Evolutionary conservation across 2,888 invertebrate genomes (phyloP).

Genomic region (Lutraria lutraria): DNA sequence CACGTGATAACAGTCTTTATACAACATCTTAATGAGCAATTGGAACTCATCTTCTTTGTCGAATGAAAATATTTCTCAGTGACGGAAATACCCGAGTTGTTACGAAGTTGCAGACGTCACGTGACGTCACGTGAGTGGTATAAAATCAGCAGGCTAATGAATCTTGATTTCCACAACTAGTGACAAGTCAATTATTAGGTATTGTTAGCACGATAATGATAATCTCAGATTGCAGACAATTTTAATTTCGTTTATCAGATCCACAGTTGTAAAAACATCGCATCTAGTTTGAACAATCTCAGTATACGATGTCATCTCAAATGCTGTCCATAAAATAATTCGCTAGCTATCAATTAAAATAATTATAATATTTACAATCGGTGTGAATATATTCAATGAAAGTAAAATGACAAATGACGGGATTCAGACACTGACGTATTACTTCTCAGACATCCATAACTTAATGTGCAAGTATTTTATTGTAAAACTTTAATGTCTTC

Average conservation of each 20-base stretch:
- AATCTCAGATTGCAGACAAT: constrained; percentile 3
- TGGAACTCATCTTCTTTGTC: no score
- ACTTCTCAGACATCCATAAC: not conserved
- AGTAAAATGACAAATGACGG: not conserved
- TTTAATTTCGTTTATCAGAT: not conserved
- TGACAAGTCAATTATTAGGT: not conserved
- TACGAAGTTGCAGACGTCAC: no score
- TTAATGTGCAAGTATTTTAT: not conserved
- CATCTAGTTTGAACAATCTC: not conserved
- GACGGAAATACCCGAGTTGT: no score
- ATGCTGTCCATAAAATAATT: constrained; percentile 7
- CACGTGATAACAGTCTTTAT: no score
- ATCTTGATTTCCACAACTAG: not conserved
- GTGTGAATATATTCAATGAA: constrained; percentile 15
- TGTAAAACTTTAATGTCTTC: not conserved
- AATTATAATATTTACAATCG: constrained; percentile 18
- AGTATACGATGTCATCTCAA: not conserved
- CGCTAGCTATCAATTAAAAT: constrained; percentile 11
- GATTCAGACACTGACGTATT: constrained; percentile 9
- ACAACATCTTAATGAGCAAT: no score
- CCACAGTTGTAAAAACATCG: not conserved
- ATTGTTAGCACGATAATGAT: not conserved
- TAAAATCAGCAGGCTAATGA: not conserved
- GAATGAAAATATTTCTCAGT: no score
- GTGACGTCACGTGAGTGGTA: not conserved